phyloP scores from a whole-genome alignment of 2,113 vertebrate species.

The Coptodon bakossiorum region DNA sequence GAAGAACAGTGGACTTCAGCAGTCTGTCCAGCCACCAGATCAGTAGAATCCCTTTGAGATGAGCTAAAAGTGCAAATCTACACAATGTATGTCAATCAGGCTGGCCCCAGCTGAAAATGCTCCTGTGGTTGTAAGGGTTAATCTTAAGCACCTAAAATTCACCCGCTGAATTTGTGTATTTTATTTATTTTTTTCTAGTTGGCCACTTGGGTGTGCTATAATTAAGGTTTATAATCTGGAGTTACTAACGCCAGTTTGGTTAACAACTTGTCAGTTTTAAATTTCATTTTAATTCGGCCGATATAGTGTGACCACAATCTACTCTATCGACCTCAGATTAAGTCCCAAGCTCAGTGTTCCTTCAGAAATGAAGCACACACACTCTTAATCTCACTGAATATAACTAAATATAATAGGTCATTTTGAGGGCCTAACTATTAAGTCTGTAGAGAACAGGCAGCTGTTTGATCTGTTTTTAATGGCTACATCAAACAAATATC shows the following conservation, averaged over 20 bases:
- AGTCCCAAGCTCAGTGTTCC: not conserved
- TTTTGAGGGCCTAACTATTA: not conserved
- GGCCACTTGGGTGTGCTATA: conserved; percentile 13
- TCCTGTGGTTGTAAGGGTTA: not conserved
- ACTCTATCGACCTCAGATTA: not conserved
- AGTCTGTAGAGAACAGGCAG: not conserved
- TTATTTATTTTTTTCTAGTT: fast-evolving
- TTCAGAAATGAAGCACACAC: not conserved
- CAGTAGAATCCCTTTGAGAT: not conserved
- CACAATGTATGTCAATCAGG: not conserved
- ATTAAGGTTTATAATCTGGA: not conserved
- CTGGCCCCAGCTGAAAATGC: not conserved
- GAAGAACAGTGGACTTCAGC: not conserved
- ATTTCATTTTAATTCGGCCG: not conserved
- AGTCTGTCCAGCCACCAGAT: not conserved
- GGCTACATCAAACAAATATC: not conserved
- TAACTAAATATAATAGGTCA: not conserved
- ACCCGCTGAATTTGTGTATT: not conserved
- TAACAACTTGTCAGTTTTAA: not conserved
- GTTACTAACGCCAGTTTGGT: not conserved
- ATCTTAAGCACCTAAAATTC: not conserved
- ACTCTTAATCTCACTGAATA: not conserved
- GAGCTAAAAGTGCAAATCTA: not conserved
- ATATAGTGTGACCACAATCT: not conserved
- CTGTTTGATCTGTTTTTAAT: not conserved